phyloP scores from a whole-genome alignment of 1,140 invertebrate species.

The Mesaphorura yosii region DNA sequence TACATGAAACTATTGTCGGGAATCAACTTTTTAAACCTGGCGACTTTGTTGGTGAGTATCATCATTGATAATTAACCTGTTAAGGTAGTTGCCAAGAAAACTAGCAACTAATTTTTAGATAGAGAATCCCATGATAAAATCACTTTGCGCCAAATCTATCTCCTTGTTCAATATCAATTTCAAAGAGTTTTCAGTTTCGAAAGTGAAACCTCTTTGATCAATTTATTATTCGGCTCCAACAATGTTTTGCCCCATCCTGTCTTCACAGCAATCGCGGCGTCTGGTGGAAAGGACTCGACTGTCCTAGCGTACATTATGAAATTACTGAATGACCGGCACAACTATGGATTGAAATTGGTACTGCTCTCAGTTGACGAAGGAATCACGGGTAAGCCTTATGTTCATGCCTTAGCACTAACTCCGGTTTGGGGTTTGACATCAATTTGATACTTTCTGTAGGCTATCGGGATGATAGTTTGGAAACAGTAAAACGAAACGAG shows the following conservation, averaged over 20 bases:
- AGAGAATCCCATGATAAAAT: too few relatives aligned
- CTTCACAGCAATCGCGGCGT: slow-evolving; percentile 66
- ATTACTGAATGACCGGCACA: slow-evolving; percentile 75
- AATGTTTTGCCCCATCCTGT: too few relatives aligned
- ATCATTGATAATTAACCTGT: slow-evolving; percentile 47
- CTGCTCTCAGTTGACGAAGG: slow-evolving; percentile 97
- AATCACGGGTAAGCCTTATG: slow-evolving; percentile 57
- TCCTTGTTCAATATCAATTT: too few relatives aligned
- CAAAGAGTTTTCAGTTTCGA: too few relatives aligned
- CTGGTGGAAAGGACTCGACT: slow-evolving; percentile 98
- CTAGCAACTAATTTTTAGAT: too few relatives aligned
- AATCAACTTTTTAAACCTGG: slow-evolving; percentile 74
- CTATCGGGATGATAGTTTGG: slow-evolving; percentile 93
- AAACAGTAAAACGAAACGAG: slow-evolving; percentile 89
- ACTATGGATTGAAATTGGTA: slow-evolving; percentile 83
- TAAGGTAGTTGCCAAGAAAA: too few relatives aligned
- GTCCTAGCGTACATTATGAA: slow-evolving; percentile 89
- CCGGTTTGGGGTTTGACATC: too few relatives aligned
- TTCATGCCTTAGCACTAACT: background rate
- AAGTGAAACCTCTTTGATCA: too few relatives aligned
- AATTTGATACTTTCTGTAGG: slow-evolving; percentile 42
- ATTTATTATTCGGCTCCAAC: too few relatives aligned
- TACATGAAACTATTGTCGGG: slow-evolving; percentile 83
- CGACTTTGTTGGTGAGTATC: slow-evolving; percentile 79
- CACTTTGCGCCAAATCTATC: too few relatives aligned